These are phyloP conservation scores for Enhydra lutris DNA, from an alignment of 2,113 vertebrate species.

Conservation along the genomic window DNA sequence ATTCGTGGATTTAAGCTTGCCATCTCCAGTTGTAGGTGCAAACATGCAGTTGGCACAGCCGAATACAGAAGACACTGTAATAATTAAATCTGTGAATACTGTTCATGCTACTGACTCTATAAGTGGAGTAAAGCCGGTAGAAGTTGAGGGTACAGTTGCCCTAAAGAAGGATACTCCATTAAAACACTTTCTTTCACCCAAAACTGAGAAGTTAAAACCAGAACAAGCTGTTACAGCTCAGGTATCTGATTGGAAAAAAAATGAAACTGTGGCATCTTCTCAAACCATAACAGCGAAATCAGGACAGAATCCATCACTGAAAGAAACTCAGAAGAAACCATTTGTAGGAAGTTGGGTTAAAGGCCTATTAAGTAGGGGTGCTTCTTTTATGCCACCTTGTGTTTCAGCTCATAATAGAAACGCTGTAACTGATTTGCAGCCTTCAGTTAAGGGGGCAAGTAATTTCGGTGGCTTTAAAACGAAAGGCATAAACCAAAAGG, in stretches of 20 bases:
- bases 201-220: constrained; percentile 36
- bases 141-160: not conserved
- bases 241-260: constrained; percentile 42
- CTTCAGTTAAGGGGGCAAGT: constrained; percentile 87
- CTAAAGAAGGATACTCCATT: constrained; percentile 1
- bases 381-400: constrained; percentile 79
- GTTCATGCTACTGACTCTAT: not conserved
- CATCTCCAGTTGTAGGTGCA: not conserved
- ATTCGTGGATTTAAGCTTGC: not conserved
- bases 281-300: constrained; percentile 57
- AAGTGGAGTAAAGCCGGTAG: not conserved
- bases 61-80: not conserved
- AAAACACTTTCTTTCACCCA: constrained; percentile 42
- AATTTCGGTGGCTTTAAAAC: constrained; percentile 88
- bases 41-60: not conserved
- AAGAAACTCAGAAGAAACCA: constrained; percentile 70
- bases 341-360: constrained; percentile 84
- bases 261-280: constrained; percentile 34
- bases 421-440: constrained; percentile 55
- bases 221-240: not conserved
- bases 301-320: constrained; percentile 41
- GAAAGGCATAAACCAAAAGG: constrained; percentile 65
- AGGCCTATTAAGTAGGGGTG: constrained; percentile 81
- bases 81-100: not conserved
- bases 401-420: constrained; percentile 72